Evolutionary conservation across 2,113 vertebrate genomes (phyloP), one percentile per base, ranked within the genome.

Genomic region (Tympanuchus pallidicinctus): DNA sequence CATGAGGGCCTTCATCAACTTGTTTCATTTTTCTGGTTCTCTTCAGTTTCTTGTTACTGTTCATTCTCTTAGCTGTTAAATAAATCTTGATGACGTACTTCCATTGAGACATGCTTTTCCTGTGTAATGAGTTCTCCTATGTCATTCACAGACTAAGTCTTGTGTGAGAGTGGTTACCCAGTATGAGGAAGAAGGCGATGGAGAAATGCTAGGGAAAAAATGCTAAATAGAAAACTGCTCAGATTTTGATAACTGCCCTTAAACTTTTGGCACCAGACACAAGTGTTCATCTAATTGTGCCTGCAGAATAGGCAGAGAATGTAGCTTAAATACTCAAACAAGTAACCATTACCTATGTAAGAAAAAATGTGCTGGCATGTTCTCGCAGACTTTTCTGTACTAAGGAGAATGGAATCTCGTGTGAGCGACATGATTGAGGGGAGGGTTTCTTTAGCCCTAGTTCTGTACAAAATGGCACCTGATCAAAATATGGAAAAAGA

Each of bases 341-440:
- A 95, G 82, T 88, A 93, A 83, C 86, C 90, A 94, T 96, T 96
- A 94, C 94, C 80, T 94, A 71, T 52, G 81, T 86, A 50, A 6
- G 69, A 88, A 96, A 96, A 96, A 94, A 96, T 95, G 93, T 61
- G 34, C 77, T 80, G 0, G 0, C 77, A 8, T 78, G 52, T 64
- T 22, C 76, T 92, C 47, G 7, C 36, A 71, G 52, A 38, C 82
- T 88, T 90, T 71, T 81, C 94, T 86, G 56, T 94, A 88, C 92
- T 94, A 94, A 95, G 90, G 70, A 90, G 83, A 40, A 71, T 5
- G 18, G 18, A 11, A 67, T 86, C 52, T 86, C 34, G 2, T n/a
- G 38, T 57, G 59, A 81, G 47, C 38, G 52, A 3, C 65, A 67
- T 78, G 22, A 16, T 36, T 48, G 64, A 32, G 17, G 34, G 25